Conservation (phyloP, 1,140 invertebrate species). For the Rhagoletis pomonella region DNA sequence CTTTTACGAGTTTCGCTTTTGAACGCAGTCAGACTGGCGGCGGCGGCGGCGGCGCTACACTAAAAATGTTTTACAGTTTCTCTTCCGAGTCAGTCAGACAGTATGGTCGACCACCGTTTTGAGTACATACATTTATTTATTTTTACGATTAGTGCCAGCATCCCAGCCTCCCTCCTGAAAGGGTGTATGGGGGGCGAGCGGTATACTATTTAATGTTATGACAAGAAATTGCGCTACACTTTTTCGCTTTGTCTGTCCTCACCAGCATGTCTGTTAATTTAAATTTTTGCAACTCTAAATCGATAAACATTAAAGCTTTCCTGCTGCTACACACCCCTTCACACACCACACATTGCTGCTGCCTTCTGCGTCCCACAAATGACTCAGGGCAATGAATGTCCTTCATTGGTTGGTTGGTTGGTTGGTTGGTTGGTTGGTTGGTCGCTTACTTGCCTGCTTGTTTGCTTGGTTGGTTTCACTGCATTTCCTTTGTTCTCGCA, state of each 20-base stretch:
- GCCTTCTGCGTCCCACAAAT: neutral
- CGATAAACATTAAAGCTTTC: conserved; percentile 47
- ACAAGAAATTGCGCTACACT: too few relatives aligned
- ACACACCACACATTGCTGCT: conserved; percentile 2
- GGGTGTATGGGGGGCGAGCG: neutral
- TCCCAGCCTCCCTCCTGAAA: neutral
- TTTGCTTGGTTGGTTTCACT: neutral
- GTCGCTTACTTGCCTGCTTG: neutral
- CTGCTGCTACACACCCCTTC: neutral
- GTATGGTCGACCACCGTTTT: neutral
- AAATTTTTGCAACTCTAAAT: conserved; percentile 32
- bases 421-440: neutral
- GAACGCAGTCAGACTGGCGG: conserved; percentile 36
- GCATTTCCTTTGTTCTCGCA: conserved; percentile 45
- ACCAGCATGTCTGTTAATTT: neutral
- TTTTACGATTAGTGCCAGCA: conserved; percentile 4
- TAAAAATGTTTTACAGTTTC: conserved; percentile 26
- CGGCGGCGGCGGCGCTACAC: neutral
- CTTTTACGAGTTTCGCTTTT: conserved; percentile 40
- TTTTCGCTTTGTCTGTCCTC: too few relatives aligned
- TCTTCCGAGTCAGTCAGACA: neutral
- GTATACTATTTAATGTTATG: too few relatives aligned
- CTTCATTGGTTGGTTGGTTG: neutral
- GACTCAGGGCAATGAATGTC: conserved; percentile 2
- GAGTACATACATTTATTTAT: neutral